Evolutionary conservation across 2,113 vertebrate species (phyloP), one percentile per base, ranked within the genome.

Genomic region (Anser cygnoides): DNA sequence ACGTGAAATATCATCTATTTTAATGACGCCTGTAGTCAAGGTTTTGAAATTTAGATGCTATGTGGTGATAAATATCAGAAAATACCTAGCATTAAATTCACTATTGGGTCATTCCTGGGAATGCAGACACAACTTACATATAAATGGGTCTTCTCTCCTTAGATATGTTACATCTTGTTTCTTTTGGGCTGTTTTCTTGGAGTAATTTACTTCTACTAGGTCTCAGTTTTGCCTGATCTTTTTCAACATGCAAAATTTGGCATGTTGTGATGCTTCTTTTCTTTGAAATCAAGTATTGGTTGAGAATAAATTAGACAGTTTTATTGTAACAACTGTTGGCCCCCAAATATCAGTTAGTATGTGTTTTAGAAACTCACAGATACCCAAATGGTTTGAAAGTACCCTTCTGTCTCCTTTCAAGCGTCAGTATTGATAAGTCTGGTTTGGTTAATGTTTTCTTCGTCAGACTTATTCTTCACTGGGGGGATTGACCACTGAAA

Each of bases 401-500:
- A 61, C 12, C 14, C 4, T 87, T 84, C 0, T 0, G 10, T n/a
- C 35, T 66, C 23, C 11, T 87, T 15, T 78, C 31, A 49, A 74
- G 49, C 31, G 65, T 41, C 37, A 54, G 58, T 26, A 16, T 54
- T 41, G 25, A 23, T 77, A 50, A 67, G 25, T 50, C 28, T 44
- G 31, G 4, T 22, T 71, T 76, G n/a, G 76, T 62, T 77, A 67
- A 21, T 14, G n/a, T 57, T 39, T 18, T 41, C 37, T 63, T 73
- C 82, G 43, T 29, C 15, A 43, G 49, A 41, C 19, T 68, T 58
- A 52, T 29, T 73, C 26, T 78, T 29, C 37, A 44, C 29, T 37
- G 20, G 16, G 11, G 25, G 11, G 25, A 68, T 3, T 0, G 0
- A 50, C 77, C 82, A 25, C 21, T 1, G 14, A 58, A n/a, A 43